Percentiles rank a stretch among this genome's conserved stretches.
phyloP scores from a whole-genome alignment of 2,888 invertebrate genomes.

The Tenthredo mesomela region DNA sequence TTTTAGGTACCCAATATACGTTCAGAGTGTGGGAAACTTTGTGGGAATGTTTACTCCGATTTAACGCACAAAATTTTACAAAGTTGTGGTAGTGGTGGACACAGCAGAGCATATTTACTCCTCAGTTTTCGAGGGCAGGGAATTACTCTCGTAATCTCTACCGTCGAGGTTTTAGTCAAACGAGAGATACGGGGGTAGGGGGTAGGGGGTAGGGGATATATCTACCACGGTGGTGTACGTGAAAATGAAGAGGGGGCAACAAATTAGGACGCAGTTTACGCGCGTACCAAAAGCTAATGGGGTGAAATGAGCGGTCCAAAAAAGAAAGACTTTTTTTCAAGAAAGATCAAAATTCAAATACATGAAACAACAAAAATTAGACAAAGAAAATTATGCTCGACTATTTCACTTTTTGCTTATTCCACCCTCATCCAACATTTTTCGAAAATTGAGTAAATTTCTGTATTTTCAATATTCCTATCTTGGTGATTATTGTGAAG shows the following conservation, averaged over 20 bases:
- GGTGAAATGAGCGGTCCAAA: slow-evolving; percentile 16
- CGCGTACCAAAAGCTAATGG: slow-evolving; percentile 24
- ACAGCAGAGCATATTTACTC: slow-evolving; percentile 17
- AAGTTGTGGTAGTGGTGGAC: background rate
- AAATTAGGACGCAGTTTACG: slow-evolving; percentile 25
- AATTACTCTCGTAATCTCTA: slow-evolving; percentile 23
- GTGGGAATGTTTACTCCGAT: slow-evolving; percentile 13
- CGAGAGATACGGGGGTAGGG: background rate
- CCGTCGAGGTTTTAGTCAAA: background rate
- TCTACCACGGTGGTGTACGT: background rate
- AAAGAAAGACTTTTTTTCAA: background rate
- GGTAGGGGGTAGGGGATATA: background rate
- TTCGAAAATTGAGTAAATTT: too few species aligned
- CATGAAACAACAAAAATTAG: background rate
- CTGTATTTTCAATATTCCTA: too few species aligned
- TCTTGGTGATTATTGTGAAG: too few species aligned
- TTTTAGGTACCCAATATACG: background rate
- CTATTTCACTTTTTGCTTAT: background rate
- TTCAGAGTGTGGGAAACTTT: slow-evolving; percentile 23
- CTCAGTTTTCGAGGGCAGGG: background rate
- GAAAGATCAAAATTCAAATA: background rate
- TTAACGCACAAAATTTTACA: background rate
- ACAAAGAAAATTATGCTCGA: background rate
- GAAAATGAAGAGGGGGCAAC: background rate
- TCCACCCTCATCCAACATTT: too few species aligned